Evolutionary conservation across 2,888 invertebrate species (phyloP).

Genomic region (Baccha elongata): DNA sequence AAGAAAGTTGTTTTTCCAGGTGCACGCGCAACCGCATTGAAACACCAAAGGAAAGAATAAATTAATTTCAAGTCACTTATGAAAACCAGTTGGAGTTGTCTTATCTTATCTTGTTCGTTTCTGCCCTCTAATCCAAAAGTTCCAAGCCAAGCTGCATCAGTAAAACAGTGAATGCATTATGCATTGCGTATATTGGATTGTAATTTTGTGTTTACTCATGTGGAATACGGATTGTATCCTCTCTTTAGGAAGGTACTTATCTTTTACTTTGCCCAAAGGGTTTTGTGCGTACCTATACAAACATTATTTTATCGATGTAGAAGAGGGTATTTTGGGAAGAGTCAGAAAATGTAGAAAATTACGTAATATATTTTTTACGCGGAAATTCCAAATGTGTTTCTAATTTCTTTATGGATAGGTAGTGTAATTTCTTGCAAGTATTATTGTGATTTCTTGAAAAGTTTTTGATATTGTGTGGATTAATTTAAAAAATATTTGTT

Average conservation of each 20-base stretch:
- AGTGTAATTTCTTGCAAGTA: too few relatives aligned
- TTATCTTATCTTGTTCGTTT: slow-evolving; percentile 39
- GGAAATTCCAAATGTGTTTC: too few relatives aligned
- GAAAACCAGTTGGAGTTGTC: slow-evolving; percentile 47
- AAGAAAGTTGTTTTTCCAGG: slow-evolving; percentile 56
- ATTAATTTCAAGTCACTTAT: slow-evolving; percentile 34
- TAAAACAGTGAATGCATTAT: slow-evolving; percentile 8
- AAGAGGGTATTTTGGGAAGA: not conserved
- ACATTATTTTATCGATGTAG: not conserved
- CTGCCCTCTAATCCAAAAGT: slow-evolving; percentile 39
- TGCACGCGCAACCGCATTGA: slow-evolving; percentile 5
- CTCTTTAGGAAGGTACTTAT: slow-evolving; percentile 1
- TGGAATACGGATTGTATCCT: slow-evolving; percentile 37
- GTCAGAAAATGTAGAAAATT: too few relatives aligned
- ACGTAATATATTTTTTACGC: too few relatives aligned
- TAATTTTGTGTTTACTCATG: slow-evolving; percentile 39
- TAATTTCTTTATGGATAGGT: too few relatives aligned
- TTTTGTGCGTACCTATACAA: slow-evolving; percentile 16
- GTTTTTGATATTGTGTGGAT: too few relatives aligned
- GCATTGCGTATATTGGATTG: not conserved
- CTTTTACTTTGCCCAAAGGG: not conserved
- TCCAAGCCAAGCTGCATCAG: slow-evolving; percentile 10
- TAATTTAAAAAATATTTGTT: too few relatives aligned
- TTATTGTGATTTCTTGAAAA: too few relatives aligned
- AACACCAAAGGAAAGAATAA: slow-evolving; percentile 18